Conservation (phyloP, 2,888 invertebrate genomes). For the Andrena praecox region DNA sequence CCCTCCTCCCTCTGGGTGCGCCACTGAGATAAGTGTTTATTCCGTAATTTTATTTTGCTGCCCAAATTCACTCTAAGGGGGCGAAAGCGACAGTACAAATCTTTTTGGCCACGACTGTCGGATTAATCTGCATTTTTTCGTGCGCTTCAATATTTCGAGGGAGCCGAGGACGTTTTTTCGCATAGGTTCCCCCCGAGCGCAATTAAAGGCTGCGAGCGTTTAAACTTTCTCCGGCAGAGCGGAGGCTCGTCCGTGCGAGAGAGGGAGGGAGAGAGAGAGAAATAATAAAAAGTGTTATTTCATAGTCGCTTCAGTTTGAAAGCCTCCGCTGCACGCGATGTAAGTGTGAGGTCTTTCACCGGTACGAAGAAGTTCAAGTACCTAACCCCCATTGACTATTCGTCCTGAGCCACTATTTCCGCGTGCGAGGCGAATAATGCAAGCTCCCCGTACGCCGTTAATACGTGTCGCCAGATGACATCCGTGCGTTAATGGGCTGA, state of each 20-base stretch:
- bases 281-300: constrained; percentile 46
- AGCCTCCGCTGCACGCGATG: constrained; percentile 41
- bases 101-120: neutral
- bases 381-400: constrained; percentile 32
- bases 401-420: constrained; percentile 42
- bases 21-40: too few relatives aligned
- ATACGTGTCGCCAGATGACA: constrained; percentile 11
- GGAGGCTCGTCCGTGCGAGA: constrained; percentile 22
- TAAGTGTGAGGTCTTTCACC: constrained; percentile 50
- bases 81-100: neutral
- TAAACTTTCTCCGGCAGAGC: constrained; percentile 49
- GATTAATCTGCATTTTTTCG: neutral
- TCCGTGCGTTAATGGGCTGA: constrained; percentile 12
- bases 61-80: too few relatives aligned
- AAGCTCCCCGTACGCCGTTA: constrained; percentile 19
- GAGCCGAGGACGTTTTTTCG: neutral
- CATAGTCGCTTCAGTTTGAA: constrained; percentile 51
- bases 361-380: constrained; percentile 34
- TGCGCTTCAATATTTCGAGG: neutral
- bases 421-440: constrained; percentile 13
- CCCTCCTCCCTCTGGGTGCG: too few relatives aligned
- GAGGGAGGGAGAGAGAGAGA: constrained; percentile 28
- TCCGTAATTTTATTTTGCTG: too few relatives aligned
- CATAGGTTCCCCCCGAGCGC: constrained; percentile 8
- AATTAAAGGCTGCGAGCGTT: constrained; percentile 51